Evolutionary conservation across 2,888 invertebrate species (phyloP).

Genomic region (Nematopogon swammerdamellus): DNA sequence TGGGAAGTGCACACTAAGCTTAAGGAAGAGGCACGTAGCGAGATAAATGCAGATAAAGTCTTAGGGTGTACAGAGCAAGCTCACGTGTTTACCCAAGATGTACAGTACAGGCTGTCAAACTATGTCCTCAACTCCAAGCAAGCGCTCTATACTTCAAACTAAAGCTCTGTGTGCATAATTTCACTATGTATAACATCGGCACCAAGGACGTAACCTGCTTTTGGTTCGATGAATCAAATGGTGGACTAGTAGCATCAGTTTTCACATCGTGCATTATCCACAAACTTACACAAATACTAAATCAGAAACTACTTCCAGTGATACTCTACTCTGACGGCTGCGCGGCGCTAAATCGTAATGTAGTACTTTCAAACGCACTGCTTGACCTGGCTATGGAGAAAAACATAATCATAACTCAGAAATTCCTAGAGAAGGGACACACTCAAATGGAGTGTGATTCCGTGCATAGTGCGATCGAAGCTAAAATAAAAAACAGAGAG

Average conservation of each 20-base stretch:
- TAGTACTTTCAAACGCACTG: conserved; percentile 4
- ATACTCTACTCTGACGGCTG: conserved; percentile 4
- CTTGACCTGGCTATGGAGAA: conserved; percentile 4
- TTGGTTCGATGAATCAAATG: conserved; percentile 11
- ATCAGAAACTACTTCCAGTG: conserved; percentile 1
- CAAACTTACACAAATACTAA: conserved; percentile 3
- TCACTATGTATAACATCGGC: conserved; percentile 11
- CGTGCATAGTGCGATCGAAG: too few species aligned
- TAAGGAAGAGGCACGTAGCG: conserved; percentile 14
- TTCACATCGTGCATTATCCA: conserved; percentile 8
- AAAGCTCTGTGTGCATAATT: conserved; percentile 14
- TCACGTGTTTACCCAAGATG: conserved; percentile 13
- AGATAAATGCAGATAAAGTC: conserved; percentile 14
- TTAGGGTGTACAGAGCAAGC: conserved; percentile 9
- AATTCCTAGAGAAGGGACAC: conserved; percentile 6
- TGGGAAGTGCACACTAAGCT: conserved; percentile 10
- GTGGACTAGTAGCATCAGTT: conserved; percentile 6
- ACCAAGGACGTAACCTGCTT: conserved; percentile 12
- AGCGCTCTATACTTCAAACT: conserved; percentile 14
- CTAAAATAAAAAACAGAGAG: too few species aligned
- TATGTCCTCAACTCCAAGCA: conserved; percentile 13
- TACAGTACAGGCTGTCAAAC: conserved; percentile 12
- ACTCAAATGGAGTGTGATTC: neutral
- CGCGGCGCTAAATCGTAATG: conserved; percentile 5
- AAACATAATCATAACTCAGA: conserved; percentile 5